A percentile compares a stretch with the other conserved stretches of the same genome.
These are phyloP conservation scores for Syngnathus acus DNA, from an alignment of 2,797 vertebrate genomes.

Conservation along the genomic window DNA sequence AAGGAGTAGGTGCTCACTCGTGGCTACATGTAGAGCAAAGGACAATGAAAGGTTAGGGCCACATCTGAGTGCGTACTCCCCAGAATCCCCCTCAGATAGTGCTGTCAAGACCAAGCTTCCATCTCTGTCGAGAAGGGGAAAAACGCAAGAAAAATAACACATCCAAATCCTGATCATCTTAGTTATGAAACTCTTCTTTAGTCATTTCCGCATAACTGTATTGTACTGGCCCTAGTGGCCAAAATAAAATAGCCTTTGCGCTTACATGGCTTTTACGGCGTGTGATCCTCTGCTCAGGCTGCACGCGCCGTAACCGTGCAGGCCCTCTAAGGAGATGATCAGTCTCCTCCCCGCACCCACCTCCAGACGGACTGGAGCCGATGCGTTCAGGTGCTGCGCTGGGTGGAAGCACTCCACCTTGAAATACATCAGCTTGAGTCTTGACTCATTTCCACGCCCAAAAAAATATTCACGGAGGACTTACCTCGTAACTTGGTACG, in stretches of 20 bases:
- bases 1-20: slow-evolving; percentile 32
- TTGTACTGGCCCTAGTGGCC: too few species aligned
- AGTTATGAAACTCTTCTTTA: too few species aligned
- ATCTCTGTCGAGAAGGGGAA: slow-evolving; percentile 19
- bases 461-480: neutral
- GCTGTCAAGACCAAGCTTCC: slow-evolving; percentile 39
- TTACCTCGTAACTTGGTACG: slow-evolving; percentile 25
- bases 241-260: neutral
- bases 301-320: slow-evolving; percentile 28
- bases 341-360: slow-evolving; percentile 37
- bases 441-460: neutral
- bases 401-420: slow-evolving; percentile 31
- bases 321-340: slow-evolving; percentile 27
- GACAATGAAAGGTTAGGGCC: slow-evolving; percentile 49
- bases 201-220: too few species aligned
- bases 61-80: slow-evolving; percentile 69
- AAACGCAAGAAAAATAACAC: neutral
- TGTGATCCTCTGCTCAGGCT: slow-evolving; percentile 21
- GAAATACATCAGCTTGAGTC: neutral
- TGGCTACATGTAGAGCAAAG: slow-evolving; percentile 67
- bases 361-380: slow-evolving; percentile 19
- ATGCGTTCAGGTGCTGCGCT: slow-evolving; percentile 18
- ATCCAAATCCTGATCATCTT: too few species aligned
- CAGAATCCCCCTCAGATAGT: slow-evolving; percentile 65
- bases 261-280: slow-evolving; percentile 20